Evolutionary conservation across 2,888 invertebrate species (phyloP).

Genomic region (Tetragnatha montana): DNA sequence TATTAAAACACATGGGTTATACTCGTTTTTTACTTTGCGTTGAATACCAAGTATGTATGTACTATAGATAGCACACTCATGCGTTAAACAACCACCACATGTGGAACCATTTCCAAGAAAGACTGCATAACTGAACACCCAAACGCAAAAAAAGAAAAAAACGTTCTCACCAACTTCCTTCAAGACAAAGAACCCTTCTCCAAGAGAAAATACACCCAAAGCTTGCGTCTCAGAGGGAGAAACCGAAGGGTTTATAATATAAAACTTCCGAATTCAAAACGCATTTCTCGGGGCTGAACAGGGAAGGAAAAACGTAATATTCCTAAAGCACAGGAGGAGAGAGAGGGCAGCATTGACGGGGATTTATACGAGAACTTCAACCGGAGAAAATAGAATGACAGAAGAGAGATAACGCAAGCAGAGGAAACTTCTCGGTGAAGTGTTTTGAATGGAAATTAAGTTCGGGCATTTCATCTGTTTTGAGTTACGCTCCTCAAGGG

Average conservation of each 20-base stretch:
- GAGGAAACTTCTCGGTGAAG: neutral
- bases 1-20: no score
- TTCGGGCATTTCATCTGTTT: neutral
- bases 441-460: neutral
- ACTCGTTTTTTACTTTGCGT: no score
- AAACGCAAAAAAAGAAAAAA: no score
- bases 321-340: neutral
- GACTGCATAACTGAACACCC: no score
- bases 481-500: neutral
- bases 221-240: neutral
- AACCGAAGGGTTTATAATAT: neutral
- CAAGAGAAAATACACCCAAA: neutral
- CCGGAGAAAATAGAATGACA: neutral
- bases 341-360: neutral
- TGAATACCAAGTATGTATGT: no score
- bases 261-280: neutral
- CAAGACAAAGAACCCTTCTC: neutral
- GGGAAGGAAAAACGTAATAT: neutral
- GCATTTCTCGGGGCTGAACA: neutral
- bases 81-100: no score
- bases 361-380: neutral
- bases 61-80: no score
- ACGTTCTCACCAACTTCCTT: no score
- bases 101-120: no score
- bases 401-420: neutral